phyloP scores from a whole-genome alignment of 2,888 invertebrate genomes.

The Volucella zonaria region DNA sequence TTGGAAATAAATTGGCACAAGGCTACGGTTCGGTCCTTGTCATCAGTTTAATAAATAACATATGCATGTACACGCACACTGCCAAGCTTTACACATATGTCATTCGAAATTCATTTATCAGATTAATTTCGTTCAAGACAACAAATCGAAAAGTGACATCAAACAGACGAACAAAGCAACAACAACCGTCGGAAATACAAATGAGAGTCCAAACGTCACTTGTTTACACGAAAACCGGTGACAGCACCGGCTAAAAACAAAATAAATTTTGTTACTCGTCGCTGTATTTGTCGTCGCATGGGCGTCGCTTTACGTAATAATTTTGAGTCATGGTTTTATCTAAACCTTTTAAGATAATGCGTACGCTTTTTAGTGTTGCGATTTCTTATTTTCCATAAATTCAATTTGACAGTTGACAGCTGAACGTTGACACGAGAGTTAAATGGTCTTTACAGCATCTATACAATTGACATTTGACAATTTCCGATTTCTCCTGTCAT shows the following conservation, averaged over 20 bases:
- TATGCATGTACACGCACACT: neutral
- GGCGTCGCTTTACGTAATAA: constrained; percentile 9
- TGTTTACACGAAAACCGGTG: neutral
- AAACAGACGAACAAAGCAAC: neutral
- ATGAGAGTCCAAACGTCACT: constrained; percentile 17
- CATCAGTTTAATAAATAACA: neutral
- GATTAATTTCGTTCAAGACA: neutral
- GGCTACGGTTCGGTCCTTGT: neutral
- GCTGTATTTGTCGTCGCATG: too few relatives aligned
- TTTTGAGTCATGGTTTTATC: neutral
- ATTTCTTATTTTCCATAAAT: neutral
- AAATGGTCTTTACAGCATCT: too few relatives aligned
- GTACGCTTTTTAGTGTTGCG: neutral
- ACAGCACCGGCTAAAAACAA: constrained; percentile 14
- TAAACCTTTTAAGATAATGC: neutral
- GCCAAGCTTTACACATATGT: neutral
- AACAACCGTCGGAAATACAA: neutral
- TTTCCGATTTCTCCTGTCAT: too few relatives aligned
- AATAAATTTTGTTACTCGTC: neutral
- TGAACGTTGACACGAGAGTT: too few relatives aligned
- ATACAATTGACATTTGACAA: too few relatives aligned
- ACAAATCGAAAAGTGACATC: neutral
- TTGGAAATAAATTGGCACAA: neutral
- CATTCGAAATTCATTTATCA: constrained; percentile 12
- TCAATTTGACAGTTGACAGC: neutral